phyloP scores from a whole-genome alignment of 2,888 invertebrate genomes.

The Euproctis similis region DNA sequence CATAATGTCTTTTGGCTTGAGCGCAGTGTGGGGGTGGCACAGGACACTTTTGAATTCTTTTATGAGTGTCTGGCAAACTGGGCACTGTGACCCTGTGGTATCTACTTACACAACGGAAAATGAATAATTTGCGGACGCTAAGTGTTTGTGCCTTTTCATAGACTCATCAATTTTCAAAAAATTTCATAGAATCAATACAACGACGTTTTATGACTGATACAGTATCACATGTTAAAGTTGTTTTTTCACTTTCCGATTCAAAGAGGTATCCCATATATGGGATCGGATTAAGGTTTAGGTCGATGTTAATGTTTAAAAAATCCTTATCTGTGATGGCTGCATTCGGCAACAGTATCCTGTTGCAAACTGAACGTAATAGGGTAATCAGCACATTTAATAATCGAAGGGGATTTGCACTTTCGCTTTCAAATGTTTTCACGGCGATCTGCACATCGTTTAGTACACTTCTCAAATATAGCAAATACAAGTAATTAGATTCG shows the following conservation, averaged over 20 bases:
- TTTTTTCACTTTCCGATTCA: slow-evolving; percentile 2
- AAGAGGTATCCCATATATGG: slow-evolving; percentile 7
- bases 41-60: too few relatives aligned
- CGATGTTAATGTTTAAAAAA: slow-evolving; percentile 6
- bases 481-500: slow-evolving; percentile 4
- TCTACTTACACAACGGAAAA: too few relatives aligned
- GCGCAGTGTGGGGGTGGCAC: too few relatives aligned
- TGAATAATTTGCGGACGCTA: too few relatives aligned
- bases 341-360: slow-evolving; percentile 13
- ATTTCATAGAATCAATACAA: slow-evolving; percentile 16
- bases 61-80: too few relatives aligned
- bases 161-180: too few relatives aligned
- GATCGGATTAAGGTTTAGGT: slow-evolving; percentile 12
- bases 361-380: slow-evolving; percentile 17
- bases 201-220: not conserved
- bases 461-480: not conserved
- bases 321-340: slow-evolving; percentile 3
- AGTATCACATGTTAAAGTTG: slow-evolving; percentile 2
- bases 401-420: slow-evolving; percentile 4
- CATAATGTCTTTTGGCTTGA: too few relatives aligned
- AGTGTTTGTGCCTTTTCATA: slow-evolving; percentile 13
- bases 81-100: too few relatives aligned
- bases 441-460: not conserved
- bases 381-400: slow-evolving; percentile 13
- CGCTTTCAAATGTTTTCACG: slow-evolving; percentile 7